These are phyloP conservation scores for Oenanthe oenanthe DNA, from an alignment of 2,113 vertebrate species.

Conservation along the genomic window DNA sequence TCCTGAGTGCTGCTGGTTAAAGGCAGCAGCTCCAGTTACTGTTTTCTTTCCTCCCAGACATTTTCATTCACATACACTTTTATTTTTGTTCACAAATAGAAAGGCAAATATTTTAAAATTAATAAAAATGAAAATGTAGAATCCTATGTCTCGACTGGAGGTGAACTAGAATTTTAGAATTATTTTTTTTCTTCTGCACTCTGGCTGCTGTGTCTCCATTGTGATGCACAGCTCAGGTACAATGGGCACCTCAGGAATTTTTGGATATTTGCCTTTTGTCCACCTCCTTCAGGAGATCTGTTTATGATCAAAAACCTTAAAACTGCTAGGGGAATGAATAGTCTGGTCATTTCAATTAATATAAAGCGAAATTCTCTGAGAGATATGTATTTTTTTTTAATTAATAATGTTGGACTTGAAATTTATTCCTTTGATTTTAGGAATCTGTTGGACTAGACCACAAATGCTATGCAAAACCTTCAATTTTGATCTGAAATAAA, in stretches of 20 bases:
- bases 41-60: background rate
- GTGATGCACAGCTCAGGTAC: background rate
- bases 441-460: background rate
- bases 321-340: background rate
- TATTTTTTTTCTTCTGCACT: background rate
- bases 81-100: background rate
- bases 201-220: background rate
- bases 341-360: background rate
- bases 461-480: background rate
- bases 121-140: background rate
- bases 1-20: slow-evolving; percentile 1
- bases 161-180: background rate
- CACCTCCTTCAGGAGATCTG: background rate
- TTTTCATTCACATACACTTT: background rate
- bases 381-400: background rate
- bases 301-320: background rate
- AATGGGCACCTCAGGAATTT: background rate
- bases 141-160: background rate
- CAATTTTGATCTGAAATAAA: background rate
- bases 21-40: background rate
- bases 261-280: background rate
- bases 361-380: background rate
- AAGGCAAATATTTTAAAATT: background rate
- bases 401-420: background rate
- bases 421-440: background rate